phyloP scores from a whole-genome alignment of 1,140 invertebrate genomes.

The Telenomus remus region DNA sequence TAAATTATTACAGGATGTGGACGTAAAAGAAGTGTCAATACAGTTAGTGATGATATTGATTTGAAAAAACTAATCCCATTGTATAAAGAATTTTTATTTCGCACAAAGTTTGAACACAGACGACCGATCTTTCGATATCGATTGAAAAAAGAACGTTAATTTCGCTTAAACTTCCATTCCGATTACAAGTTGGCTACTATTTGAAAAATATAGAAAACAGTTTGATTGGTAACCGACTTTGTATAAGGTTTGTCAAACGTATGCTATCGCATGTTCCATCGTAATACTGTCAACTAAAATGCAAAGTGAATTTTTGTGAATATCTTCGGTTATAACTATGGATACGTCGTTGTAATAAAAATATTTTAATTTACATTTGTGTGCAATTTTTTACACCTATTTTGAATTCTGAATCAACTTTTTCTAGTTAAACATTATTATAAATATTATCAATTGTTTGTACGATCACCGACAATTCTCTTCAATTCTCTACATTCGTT shows the following conservation, averaged over 20 bases:
- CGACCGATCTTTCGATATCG: background rate
- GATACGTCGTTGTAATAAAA: constrained; percentile 14
- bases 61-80: constrained; percentile 19
- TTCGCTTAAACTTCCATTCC: background rate
- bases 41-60: constrained; percentile 8
- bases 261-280: too few species aligned
- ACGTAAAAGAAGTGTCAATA: constrained; percentile 21
- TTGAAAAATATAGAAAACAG: too few species aligned
- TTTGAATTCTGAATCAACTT: background rate
- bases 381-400: background rate
- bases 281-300: background rate
- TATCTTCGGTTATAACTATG: background rate
- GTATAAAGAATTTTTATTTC: constrained; percentile 33
- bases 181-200: background rate
- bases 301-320: too few species aligned
- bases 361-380: constrained; percentile 2
- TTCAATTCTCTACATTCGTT: too few species aligned
- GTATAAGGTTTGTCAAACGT: too few species aligned
- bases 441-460: background rate
- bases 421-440: background rate
- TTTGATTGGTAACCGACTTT: too few species aligned
- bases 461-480: too few species aligned
- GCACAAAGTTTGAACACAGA: constrained; percentile 12
- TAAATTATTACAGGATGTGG: constrained; percentile 26
- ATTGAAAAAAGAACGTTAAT: background rate